A percentile compares a stretch with the other conserved stretches of the same genome.
These are phyloP conservation scores for Trachurus trachurus DNA, from an alignment of 2,797 vertebrate species.

Conservation along the genomic window DNA sequence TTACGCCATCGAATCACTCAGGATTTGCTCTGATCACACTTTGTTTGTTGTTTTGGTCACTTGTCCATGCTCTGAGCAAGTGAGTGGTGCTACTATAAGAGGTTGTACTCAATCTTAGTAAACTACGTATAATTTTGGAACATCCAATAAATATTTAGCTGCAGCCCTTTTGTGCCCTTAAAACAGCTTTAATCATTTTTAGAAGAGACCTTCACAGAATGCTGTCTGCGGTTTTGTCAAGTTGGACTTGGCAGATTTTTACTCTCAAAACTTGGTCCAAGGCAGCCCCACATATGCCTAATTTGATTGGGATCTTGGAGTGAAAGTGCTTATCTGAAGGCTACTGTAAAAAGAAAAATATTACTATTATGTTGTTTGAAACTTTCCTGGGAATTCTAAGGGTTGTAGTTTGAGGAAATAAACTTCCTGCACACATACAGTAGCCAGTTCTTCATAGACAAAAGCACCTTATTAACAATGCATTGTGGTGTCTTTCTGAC, in stretches of 20 bases:
- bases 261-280: constrained; percentile 17
- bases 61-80: background rate
- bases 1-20: constrained; percentile 3
- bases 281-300: constrained; percentile 23
- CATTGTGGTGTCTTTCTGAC: background rate
- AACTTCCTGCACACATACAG: background rate
- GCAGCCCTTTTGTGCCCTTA: constrained; percentile 7
- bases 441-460: background rate
- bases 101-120: background rate
- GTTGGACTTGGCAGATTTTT: constrained; percentile 8
- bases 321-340: background rate
- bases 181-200: constrained; percentile 51
- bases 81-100: background rate
- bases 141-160: constrained; percentile 21
- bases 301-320: constrained; percentile 30
- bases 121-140: constrained; percentile 6
- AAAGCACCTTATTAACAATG: background rate
- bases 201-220: constrained; percentile 26
- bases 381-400: background rate
- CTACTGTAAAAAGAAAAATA: background rate
- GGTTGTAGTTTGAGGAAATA: background rate
- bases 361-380: background rate
- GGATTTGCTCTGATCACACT: background rate
- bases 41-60: too few species aligned
- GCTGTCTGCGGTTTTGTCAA: constrained; percentile 24